Percentiles rank a stretch among this genome's conserved stretches.
Evolutionary conservation across 2,113 vertebrate species (phyloP).

Genomic region (Hoplias malabaricus): DNA sequence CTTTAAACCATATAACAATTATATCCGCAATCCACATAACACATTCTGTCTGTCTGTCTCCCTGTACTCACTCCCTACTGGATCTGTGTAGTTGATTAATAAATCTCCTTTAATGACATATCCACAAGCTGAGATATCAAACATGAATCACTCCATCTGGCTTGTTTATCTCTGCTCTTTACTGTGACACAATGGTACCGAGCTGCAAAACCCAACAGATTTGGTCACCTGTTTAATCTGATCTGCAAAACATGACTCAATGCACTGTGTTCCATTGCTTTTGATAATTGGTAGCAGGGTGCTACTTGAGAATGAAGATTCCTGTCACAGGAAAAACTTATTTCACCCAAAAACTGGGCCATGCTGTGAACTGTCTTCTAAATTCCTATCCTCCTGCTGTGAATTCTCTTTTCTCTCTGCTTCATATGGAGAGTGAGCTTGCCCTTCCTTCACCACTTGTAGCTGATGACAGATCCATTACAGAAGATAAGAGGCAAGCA

Average conservation of each 20-base stretch:
- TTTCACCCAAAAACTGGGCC: conserved; percentile 2
- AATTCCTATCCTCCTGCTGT: neutral
- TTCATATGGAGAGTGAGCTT: neutral
- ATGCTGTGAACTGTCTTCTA: neutral
- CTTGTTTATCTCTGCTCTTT: neutral
- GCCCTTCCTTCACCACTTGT: neutral
- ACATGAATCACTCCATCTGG: neutral
- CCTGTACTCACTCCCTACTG: too few relatives aligned
- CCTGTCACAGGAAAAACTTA: neutral
- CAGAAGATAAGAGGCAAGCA: neutral
- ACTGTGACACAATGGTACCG: neutral
- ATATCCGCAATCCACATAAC: too few relatives aligned
- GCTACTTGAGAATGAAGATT: neutral
- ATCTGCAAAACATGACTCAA: neutral
- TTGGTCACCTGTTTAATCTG: conserved; percentile 8
- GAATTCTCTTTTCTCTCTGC: neutral
- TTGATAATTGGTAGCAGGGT: neutral
- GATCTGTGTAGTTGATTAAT: too few relatives aligned
- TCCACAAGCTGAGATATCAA: neutral
- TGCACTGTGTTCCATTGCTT: neutral
- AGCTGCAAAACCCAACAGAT: neutral
- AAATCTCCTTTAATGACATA: neutral
- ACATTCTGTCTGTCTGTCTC: too few relatives aligned
- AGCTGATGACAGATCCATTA: neutral
- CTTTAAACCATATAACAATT: too few relatives aligned